Evolutionary conservation across 2,888 invertebrate genomes (phyloP), one percentile per base, ranked within the genome.

Genomic region (Acrocyrtus sp.): DNA sequence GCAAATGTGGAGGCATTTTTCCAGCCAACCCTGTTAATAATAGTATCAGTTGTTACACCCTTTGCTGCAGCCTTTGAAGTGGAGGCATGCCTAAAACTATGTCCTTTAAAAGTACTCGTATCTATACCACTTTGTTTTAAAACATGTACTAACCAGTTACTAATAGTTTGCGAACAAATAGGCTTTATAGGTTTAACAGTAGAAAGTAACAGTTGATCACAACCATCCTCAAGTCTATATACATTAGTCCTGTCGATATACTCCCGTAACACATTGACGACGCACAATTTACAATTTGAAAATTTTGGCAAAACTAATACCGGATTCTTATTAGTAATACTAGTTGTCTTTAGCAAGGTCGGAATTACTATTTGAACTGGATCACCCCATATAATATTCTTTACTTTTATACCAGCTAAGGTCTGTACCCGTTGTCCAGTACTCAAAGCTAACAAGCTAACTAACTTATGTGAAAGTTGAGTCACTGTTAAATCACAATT

Each of bases 341-440:
- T 63, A 17, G 39, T 53, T 3, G 53, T 63, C 24, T 63, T 63
- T 1, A 63, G 10, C n/a, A 8, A 41, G 24, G 51, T 48, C 3
- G 27, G 22, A 17, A 60, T 19, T 3, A 53, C n/a, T n/a, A n/a
- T n/a, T n/a, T n/a, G 41, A 19, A 72, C 58, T n/a, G 41, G 43
- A 22, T 58, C 39, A 24, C 12, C 41, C 21, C 27, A n/a, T n/a
- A 43, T 39, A 43, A 72, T 69, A 19, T 76, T 57, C 1, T 3
- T 24, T 45, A 61, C n/a, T 15, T 41, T 39, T n/a, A 73, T 74
- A 2, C 39, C 27, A 1, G 62, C 10, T 12, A 66, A 41, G 0
- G 74, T 74, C 41, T 76, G 74, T 5, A 67, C 67, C 12, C 74
- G 24, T n/a, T 74, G 74, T 29, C 57, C 74, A 1, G 76, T 50